These are phyloP conservation scores for Empidonax traillii DNA, from an alignment of 2,113 vertebrate species.

Conservation along the genomic window DNA sequence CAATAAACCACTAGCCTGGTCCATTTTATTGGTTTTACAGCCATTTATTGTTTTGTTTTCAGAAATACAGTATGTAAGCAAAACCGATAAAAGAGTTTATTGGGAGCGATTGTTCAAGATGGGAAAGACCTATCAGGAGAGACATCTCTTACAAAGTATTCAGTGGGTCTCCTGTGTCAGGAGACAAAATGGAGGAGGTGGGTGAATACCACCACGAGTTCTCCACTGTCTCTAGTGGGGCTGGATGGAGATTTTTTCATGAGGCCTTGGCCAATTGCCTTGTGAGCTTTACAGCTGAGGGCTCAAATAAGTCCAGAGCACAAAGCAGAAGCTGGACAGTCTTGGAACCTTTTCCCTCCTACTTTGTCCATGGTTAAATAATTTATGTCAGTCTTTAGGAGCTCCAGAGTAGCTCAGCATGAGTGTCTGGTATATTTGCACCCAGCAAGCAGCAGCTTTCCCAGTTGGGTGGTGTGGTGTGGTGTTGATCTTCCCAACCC, in stretches of 20 bases:
- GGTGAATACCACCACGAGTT: neutral
- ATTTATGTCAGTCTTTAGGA: no score
- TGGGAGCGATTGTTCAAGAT: conserved; percentile 34
- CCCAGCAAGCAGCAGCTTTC: no score
- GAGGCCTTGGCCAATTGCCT: neutral
- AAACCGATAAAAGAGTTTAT: conserved; percentile 55
- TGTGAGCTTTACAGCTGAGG: neutral
- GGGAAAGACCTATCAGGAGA: neutral
- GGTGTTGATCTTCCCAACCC: no score
- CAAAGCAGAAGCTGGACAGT: neutral
- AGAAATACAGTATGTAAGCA: conserved; percentile 59
- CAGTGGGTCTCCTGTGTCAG: neutral
- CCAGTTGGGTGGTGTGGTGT: no score
- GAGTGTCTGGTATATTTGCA: no score
- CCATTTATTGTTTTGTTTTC: conserved; percentile 66
- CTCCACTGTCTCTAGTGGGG: neutral
- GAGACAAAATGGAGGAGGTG: neutral
- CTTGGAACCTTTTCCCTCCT: no score
- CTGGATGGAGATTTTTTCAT: neutral
- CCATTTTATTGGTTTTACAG: conserved; percentile 63
- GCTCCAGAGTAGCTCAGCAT: no score
- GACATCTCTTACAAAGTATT: neutral
- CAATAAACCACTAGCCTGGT: conserved; percentile 51
- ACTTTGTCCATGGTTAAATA: no score
- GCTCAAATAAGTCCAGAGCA: neutral